A percentile compares a stretch with the other conserved stretches of the same genome.
Evolutionary conservation across 2,797 vertebrate genomes (phyloP).

Genomic region (Antennarius maculatus): DNA sequence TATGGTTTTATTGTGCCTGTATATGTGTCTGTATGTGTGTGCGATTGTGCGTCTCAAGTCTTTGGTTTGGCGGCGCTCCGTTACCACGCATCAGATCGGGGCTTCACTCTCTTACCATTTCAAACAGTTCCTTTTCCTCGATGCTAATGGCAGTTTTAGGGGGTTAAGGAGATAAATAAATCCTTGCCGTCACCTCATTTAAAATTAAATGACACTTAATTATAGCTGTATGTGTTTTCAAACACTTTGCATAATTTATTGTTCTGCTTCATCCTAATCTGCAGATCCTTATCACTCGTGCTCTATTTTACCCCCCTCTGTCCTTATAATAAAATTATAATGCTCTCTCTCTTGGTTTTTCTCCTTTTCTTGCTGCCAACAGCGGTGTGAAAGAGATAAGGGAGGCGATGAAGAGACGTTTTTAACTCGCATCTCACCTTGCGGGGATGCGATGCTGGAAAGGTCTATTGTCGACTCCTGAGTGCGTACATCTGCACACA

Average conservation of each 20-base stretch:
- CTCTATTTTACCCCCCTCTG: constrained; percentile 71
- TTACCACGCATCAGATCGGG: constrained; percentile 72
- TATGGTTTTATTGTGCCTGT: constrained; percentile 67
- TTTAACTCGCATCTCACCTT: constrained; percentile 78
- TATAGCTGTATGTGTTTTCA: constrained; percentile 86
- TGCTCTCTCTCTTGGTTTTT: constrained; percentile 68
- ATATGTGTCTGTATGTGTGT: constrained; percentile 30
- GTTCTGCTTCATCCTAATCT: constrained; percentile 82
- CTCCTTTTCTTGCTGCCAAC: constrained; percentile 69
- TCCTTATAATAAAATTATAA: constrained; percentile 84
- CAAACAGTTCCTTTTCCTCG: constrained; percentile 79
- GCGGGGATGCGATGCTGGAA: constrained; percentile 74
- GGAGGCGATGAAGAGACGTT: constrained; percentile 69
- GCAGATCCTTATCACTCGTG: constrained; percentile 77
- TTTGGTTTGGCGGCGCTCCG: constrained; percentile 38
- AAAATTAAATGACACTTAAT: constrained; percentile 87
- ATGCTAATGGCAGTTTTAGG: constrained; percentile 78
- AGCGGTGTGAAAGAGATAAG: constrained; percentile 81
- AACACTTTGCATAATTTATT: constrained; percentile 87
- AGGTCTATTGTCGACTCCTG: constrained; percentile 76
- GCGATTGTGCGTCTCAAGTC: constrained; percentile 9
- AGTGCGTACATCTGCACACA: constrained; percentile 51
- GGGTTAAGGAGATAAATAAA: constrained; percentile 83
- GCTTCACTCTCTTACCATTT: constrained; percentile 75
- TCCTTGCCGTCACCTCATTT: constrained; percentile 82